Evolutionary conservation across 2,888 invertebrate species (phyloP), one percentile per base, ranked within the genome.

Genomic region (Drosophila cognata): DNA sequence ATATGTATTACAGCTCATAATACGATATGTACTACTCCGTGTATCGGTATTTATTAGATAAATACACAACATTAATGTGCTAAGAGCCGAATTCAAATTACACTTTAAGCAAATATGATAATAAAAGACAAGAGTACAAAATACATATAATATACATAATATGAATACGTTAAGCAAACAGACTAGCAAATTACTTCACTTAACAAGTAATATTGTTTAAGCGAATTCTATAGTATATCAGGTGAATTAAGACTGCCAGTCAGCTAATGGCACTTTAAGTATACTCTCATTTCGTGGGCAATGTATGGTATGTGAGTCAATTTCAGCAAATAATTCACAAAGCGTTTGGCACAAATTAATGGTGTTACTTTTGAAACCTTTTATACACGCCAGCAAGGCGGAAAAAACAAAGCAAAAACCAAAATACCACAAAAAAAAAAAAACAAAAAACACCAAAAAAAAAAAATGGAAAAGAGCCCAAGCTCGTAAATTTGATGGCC

Each of bases 351-450:
- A 69, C 55, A 84, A 84, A 84, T 84, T 89, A 85, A 89, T 85
- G 84, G 89, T 79, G 89, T 82, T 89, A 89, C 82, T 85, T 84
- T 87, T 75, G 75, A 87, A 84, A 79, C 88, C 88, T 81, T 89
- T 87, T 84, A 70, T 51, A 36, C 81, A 83, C 75, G 84, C 78
- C 71, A 82, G 71, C 51, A 59, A 53, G 25, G 48, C 48, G 57
- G 36, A 59, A 74, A 63, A 48, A 48, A 60, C n/a, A 33, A 57
- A 64, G 60, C 16, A 48, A 67, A 69, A 8, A 7, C 8, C 6
- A 36, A 41, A 50, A 16, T 50, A 53, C 28, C 68, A 63, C 5
- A 28, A 59, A 64, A 50, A 59, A 74, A 74, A 8, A 7, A 33
- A 8, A 43, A 21, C 38, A 13, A 29, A 2, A 43, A 55, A 56